phyloP scores from a whole-genome alignment of 2,797 vertebrate genomes.

The Margarornis squamiger region DNA sequence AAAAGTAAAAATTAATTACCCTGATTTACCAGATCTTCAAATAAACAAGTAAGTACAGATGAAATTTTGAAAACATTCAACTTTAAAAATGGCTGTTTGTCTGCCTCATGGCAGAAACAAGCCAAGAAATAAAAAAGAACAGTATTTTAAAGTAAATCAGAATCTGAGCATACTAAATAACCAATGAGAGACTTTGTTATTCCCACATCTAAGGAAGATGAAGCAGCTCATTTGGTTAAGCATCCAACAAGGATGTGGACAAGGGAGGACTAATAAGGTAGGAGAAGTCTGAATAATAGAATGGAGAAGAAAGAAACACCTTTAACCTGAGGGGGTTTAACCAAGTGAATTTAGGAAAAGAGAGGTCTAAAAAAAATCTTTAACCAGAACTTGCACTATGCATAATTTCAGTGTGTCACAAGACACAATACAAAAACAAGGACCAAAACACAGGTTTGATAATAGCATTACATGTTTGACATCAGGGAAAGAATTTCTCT shows the following conservation, averaged over 20 bases:
- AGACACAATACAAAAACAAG: neutral
- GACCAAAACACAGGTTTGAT: neutral
- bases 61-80: neutral
- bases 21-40: neutral
- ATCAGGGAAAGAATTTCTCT: neutral
- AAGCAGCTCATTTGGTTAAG: neutral
- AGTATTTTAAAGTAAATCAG: too few relatives aligned
- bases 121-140: too few relatives aligned
- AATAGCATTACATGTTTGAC: neutral
- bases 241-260: neutral
- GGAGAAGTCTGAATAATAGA: neutral
- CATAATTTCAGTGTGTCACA: neutral
- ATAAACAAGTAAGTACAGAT: neutral
- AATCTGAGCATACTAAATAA: neutral
- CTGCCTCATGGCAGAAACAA: too few relatives aligned
- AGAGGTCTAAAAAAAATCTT: too few relatives aligned
- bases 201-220: neutral
- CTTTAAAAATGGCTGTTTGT: neutral
- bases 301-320: neutral
- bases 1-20: too few relatives aligned
- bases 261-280: neutral
- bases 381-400: too few relatives aligned
- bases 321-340: neutral
- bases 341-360: neutral
- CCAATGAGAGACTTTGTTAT: neutral